Evolutionary conservation across 2,113 vertebrate species (phyloP).

Genomic region (Noturus placidus): DNA sequence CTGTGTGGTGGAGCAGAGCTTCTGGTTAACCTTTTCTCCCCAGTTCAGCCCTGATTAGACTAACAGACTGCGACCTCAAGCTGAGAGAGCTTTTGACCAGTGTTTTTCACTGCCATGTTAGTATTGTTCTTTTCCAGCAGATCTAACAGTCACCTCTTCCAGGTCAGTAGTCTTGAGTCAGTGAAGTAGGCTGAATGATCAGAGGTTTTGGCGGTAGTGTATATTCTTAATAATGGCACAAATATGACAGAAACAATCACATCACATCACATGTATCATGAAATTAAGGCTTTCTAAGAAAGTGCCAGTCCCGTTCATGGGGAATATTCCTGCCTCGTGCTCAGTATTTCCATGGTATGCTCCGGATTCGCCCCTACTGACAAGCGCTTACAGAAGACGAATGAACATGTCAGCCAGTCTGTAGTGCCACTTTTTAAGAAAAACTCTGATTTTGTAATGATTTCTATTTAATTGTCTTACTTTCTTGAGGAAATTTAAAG

Average conservation of each 20-base stretch:
- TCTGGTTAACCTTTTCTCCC: constrained; percentile 23
- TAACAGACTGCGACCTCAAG: constrained; percentile 20
- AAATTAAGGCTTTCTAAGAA: not conserved
- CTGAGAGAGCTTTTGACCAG: not conserved
- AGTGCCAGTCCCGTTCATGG: too few species aligned
- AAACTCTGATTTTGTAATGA: not conserved
- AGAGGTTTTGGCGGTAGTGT: not conserved
- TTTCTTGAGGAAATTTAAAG: not conserved
- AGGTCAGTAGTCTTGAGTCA: constrained; percentile 51
- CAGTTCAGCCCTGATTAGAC: constrained; percentile 18
- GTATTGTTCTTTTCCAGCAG: constrained; percentile 39
- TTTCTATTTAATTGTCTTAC: not conserved
- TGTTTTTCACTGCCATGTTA: constrained; percentile 5
- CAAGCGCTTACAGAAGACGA: not conserved
- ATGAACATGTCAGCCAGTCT: not conserved
- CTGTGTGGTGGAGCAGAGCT: not conserved
- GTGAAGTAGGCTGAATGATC: constrained; percentile 5
- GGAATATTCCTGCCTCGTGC: not conserved
- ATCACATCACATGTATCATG: not conserved
- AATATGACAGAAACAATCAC: not conserved
- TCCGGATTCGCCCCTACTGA: too few species aligned
- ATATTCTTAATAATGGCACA: not conserved
- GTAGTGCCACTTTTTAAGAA: not conserved
- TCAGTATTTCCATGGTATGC: not conserved
- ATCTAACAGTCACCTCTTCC: constrained; percentile 47